Evolutionary conservation across 2,888 invertebrate species (phyloP).

Genomic region (Leptopilina syphax): DNA sequence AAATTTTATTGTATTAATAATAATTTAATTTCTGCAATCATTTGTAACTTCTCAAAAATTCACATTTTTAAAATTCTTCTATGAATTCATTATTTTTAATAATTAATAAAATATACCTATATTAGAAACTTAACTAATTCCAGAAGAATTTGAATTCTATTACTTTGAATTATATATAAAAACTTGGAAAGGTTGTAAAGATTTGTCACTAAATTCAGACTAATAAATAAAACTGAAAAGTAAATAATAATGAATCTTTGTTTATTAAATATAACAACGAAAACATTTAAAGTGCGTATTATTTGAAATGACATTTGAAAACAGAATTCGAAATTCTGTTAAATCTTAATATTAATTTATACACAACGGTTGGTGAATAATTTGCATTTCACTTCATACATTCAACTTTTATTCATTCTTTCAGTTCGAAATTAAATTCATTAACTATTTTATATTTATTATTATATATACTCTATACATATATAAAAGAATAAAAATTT

Average conservation of each 20-base stretch:
- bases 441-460: background rate
- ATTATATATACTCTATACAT: background rate
- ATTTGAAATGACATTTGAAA: background rate
- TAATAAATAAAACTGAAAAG: too few species aligned
- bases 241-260: background rate
- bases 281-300: background rate
- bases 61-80: too few species aligned
- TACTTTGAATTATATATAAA: too few species aligned
- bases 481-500: slow-evolving; percentile 3
- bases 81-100: too few species aligned
- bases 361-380: slow-evolving; percentile 2
- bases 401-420: background rate
- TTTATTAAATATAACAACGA: slow-evolving; percentile 17
- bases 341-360: slow-evolving; percentile 4
- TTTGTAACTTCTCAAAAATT: too few species aligned
- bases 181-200: too few species aligned
- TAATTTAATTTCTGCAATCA: too few species aligned
- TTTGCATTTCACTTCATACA: background rate
- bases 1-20: too few species aligned
- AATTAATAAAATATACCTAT: too few species aligned
- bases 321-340: background rate
- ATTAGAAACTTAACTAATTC: too few species aligned
- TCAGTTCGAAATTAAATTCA: background rate
- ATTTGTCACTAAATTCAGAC: too few species aligned
- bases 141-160: too few species aligned